Conservation (phyloP, 2,113 vertebrate species). For the Ctenomys sociabilis region DNA sequence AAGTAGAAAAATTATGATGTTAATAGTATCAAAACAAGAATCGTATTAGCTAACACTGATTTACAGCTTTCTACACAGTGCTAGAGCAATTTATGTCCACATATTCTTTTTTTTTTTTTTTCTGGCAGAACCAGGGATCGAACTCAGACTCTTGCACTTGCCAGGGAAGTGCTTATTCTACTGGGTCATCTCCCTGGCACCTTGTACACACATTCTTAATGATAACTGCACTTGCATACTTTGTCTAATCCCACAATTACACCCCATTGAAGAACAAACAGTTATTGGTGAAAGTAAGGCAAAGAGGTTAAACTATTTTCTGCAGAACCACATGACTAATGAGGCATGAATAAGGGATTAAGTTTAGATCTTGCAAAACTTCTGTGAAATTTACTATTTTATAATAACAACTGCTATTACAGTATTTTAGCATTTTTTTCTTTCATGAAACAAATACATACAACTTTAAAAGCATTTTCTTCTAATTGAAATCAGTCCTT, state of each 20-base stretch:
- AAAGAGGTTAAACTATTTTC: neutral
- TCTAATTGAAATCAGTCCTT: neutral
- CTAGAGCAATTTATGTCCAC: neutral
- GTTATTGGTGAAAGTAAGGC: neutral
- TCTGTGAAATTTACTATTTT: neutral
- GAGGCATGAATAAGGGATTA: neutral
- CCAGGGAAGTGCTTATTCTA: too few relatives aligned
- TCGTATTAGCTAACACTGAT: neutral
- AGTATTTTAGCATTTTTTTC: neutral
- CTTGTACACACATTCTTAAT: neutral
- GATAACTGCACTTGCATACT: neutral
- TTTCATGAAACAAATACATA: neutral
- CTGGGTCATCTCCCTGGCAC: too few relatives aligned
- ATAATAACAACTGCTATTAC: neutral
- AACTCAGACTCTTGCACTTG: too few relatives aligned
- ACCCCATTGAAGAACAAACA: neutral
- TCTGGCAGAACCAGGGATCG: too few relatives aligned
- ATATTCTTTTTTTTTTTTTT: too few relatives aligned
- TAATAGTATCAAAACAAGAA: neutral
- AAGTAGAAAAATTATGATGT: neutral
- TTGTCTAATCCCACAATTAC: neutral
- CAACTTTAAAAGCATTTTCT: neutral
- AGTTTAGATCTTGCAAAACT: neutral
- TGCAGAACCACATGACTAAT: neutral
- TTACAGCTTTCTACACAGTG: neutral